Evolutionary conservation across 1,140 invertebrate species (phyloP), one percentile per base, ranked within the genome.

Genomic region (Drosophila prosaltans): DNA sequence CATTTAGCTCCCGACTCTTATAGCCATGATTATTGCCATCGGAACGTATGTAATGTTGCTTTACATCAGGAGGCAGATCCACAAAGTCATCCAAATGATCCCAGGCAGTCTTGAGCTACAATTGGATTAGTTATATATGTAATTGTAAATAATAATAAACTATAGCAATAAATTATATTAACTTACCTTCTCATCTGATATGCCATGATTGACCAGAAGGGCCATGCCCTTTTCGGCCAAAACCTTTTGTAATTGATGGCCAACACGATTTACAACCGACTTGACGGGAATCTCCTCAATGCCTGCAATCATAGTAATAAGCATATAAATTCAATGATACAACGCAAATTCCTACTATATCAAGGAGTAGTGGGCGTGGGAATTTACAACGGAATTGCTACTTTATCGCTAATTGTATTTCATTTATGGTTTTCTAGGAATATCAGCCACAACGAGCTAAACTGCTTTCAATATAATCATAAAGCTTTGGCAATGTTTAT

Each of bases 181-280:
- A 36, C 39, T 72, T 93, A 96, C 95, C 94, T 96, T 96, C 83
- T 95, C 94, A 72, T 95, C 95, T 57, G 95, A 94, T 80, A 96
- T 95, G 74, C 95, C 95, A 84, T 96, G 95, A 91, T 96, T 96
- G 71, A 96, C 95, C 65, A 96, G 93, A 91, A 96, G 93, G 11
- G 95, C 95, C 69, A 96, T 93, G 70, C 95, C 95, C 86, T 95
- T 96, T 77, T 94, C 94, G 69, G 94, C 94, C 59, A 96, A 92
- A 9, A 95, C 95, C 74, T 94, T 94, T 79, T 95, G 93, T 72
- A 96, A 91, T 85, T 96, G 95, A 65, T 93, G 93, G 16, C 95
- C 95, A 70, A 95, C 95, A 78, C 95, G 94, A 78, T 95, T 94
- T 66, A 96, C 93, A 78, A 95, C 94, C 65, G 94, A 95, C 91